Percentiles rank a stretch among this genome's conserved stretches.
phyloP scores from a whole-genome alignment of 2,888 invertebrate genomes.

The Catocala fraxini region DNA sequence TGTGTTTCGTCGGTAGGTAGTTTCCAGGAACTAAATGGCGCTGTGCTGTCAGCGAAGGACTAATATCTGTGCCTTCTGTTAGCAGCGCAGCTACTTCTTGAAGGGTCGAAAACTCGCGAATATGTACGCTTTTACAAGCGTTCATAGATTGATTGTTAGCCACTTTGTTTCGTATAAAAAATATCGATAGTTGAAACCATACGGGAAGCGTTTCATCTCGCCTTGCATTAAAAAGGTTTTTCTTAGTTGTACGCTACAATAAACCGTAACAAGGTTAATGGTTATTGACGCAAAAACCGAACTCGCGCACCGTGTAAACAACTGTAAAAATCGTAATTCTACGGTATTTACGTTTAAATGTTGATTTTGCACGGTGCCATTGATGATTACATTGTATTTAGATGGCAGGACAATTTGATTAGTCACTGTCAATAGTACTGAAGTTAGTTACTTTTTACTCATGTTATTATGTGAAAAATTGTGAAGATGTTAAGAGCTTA shows the following conservation, averaged over 20 bases:
- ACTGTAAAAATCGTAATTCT: conserved; percentile 31
- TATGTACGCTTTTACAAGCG: no score
- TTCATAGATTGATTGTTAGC: no score
- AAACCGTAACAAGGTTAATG: conserved; percentile 44
- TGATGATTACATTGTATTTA: conserved; percentile 18
- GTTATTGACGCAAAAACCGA: conserved; percentile 22
- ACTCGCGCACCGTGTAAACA: conserved; percentile 16
- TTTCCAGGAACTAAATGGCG: no score
- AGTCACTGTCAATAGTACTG: not conserved
- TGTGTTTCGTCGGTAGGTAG: no score
- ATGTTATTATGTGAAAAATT: no score
- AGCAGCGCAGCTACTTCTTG: no score
- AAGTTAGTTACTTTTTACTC: no score
- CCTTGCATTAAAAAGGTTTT: conserved; percentile 29
- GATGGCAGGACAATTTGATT: conserved; percentile 13
- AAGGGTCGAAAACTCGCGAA: no score
- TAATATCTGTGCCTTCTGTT: no score
- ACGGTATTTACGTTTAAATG: conserved; percentile 19
- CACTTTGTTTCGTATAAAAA: no score
- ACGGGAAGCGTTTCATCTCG: conserved; percentile 28
- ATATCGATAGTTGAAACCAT: conserved; percentile 1
- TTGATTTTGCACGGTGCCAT: conserved; percentile 2
- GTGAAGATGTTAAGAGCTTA: no score
- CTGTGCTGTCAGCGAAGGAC: no score
- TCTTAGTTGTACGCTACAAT: conserved; percentile 24